These are phyloP conservation scores for Caenorhabditis tropicalis DNA, from an alignment of 1,140 invertebrate species.

Conservation along the genomic window DNA sequence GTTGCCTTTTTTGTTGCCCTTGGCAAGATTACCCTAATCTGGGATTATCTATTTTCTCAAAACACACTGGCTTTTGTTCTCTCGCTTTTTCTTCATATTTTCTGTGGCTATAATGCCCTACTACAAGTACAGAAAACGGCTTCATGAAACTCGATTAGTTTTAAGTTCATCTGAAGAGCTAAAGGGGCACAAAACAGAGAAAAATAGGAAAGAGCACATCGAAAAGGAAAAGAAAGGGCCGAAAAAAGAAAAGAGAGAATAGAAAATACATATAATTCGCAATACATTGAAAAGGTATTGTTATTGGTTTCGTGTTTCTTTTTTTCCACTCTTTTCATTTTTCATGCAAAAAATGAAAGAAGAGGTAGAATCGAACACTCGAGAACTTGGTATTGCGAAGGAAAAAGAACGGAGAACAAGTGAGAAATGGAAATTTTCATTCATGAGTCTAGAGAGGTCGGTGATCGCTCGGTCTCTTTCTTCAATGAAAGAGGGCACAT, in stretches of 20 bases:
- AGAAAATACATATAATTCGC: constrained; percentile 15
- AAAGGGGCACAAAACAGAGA: not conserved
- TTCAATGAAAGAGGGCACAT: constrained; percentile 18
- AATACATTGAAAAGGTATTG: constrained; percentile 32
- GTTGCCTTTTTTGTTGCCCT: not conserved
- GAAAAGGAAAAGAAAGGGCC: not conserved
- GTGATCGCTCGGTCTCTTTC: not conserved
- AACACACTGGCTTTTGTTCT: constrained; percentile 9
- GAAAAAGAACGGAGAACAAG: constrained; percentile 76
- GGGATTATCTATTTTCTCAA: not conserved
- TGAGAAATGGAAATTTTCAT: constrained; percentile 75
- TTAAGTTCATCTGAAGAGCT: not conserved
- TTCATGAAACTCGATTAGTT: not conserved
- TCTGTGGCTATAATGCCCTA: not conserved
- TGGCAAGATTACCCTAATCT: constrained; percentile 22
- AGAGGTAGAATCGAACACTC: not conserved
- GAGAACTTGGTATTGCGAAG: not conserved
- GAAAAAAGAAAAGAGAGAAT: not conserved
- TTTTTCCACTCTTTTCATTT: not conserved
- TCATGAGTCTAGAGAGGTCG: not conserved
- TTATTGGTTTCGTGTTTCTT: constrained; percentile 38
- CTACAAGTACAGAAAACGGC: not conserved
- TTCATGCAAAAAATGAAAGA: not conserved
- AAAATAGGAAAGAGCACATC: not conserved
- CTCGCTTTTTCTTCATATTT: not conserved